These are phyloP conservation scores for Sebastes cheni DNA, from an alignment of 2,797 vertebrate species.

Conservation along the genomic window DNA sequence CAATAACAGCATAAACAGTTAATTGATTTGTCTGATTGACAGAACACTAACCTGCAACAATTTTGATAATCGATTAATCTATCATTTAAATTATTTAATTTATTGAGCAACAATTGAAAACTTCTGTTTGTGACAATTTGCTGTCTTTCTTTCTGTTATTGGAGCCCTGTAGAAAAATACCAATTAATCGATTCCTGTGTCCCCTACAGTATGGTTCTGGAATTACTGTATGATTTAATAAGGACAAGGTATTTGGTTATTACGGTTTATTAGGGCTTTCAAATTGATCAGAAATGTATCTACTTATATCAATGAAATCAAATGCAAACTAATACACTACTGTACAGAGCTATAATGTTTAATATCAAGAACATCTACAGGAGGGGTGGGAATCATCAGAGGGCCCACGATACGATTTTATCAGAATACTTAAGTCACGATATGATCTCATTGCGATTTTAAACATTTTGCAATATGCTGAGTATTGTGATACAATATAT, in stretches of 20 bases:
- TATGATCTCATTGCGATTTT: no score
- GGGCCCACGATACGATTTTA: no score
- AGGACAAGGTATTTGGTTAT: background rate
- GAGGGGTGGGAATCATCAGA: no score
- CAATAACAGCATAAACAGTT: background rate
- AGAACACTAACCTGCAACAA: background rate
- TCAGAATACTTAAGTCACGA: no score
- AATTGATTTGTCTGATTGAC: background rate
- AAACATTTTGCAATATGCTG: no score
- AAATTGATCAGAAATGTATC: background rate
- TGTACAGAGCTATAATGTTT: background rate
- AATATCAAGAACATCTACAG: background rate
- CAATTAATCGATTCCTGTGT: background rate
- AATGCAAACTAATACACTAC: background rate
- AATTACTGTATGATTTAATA: background rate
- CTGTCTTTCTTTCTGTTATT: background rate
- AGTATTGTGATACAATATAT: no score
- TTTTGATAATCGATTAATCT: background rate
- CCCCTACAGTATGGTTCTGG: background rate
- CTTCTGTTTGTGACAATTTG: background rate
- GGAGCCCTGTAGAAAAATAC: background rate
- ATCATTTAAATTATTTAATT: background rate
- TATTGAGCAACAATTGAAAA: background rate
- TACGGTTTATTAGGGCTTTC: background rate
- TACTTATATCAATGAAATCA: background rate